These are phyloP conservation scores for Channa striata DNA, from an alignment of 2,797 vertebrate species.

Conservation along the genomic window DNA sequence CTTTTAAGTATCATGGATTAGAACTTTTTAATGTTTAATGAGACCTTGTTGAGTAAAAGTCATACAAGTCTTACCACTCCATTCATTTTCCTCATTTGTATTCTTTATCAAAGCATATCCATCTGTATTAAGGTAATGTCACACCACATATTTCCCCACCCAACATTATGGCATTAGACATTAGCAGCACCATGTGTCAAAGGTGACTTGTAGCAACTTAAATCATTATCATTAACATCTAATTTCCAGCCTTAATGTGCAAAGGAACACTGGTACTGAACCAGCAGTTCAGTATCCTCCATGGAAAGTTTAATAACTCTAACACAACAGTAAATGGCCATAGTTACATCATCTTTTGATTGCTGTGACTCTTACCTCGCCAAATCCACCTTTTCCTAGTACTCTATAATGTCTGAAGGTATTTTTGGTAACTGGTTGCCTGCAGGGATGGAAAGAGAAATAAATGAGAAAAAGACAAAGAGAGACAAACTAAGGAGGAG, in stretches of 20 bases:
- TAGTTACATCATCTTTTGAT: background rate
- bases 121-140: conserved; percentile 11
- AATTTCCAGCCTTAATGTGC: conserved; percentile 11
- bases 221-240: conserved; percentile 39
- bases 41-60: too few species aligned
- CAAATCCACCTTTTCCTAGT: conserved; percentile 97
- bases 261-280: conserved; percentile 5
- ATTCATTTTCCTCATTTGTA: too few species aligned
- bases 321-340: background rate
- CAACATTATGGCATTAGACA: conserved; percentile 15
- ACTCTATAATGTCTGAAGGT: conserved; percentile 96
- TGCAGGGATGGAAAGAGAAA: conserved; percentile 69
- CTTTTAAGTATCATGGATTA: too few species aligned
- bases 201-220: conserved; percentile 21
- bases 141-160: conserved; percentile 42
- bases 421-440: conserved; percentile 95
- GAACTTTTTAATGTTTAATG: too few species aligned
- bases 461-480: conserved; percentile 17
- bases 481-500: conserved; percentile 36
- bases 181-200: conserved; percentile 34
- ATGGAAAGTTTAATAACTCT: conserved; percentile 20
- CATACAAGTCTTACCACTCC: too few species aligned
- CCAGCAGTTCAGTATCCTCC: background rate
- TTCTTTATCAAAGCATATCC: too few species aligned
- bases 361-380: conserved; percentile 87